phyloP scores from a whole-genome alignment of 1,140 invertebrate species.

The Bombus consobrinus region DNA sequence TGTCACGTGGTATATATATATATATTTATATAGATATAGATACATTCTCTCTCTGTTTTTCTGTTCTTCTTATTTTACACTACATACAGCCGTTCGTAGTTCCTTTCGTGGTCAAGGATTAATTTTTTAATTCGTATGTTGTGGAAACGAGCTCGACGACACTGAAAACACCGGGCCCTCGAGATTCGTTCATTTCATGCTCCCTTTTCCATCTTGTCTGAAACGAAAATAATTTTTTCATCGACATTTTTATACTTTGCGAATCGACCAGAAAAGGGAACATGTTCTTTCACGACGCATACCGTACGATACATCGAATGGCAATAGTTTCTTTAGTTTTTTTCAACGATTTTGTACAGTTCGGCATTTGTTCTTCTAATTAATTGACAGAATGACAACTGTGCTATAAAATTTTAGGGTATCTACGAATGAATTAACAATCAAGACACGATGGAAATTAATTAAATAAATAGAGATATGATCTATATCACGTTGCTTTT shows the following conservation, averaged over 20 bases:
- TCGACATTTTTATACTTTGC: not conserved
- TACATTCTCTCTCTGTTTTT: conserved; percentile 73
- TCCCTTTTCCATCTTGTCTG: conserved; percentile 50
- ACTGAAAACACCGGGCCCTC: conserved; percentile 58
- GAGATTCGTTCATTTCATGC: conserved; percentile 26
- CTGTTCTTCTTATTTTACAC: conserved; percentile 76
- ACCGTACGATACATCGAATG: not conserved
- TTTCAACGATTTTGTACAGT: not conserved
- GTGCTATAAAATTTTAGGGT: not conserved
- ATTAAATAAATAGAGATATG: not conserved
- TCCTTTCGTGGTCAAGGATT: conserved; percentile 74
- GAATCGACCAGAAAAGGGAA: not conserved
- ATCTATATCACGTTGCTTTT: too few relatives aligned
- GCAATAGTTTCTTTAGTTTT: not conserved
- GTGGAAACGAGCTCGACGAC: conserved; percentile 53
- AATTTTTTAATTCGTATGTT: conserved; percentile 56
- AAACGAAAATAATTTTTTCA: conserved; percentile 20
- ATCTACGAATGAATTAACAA: not conserved
- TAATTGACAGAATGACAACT: not conserved
- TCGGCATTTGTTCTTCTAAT: not conserved
- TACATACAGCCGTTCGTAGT: conserved; percentile 74
- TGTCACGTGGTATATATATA: conserved; percentile 44
- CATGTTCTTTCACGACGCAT: not conserved
- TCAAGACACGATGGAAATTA: not conserved
- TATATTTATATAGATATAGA: conserved; percentile 67